phyloP scores from a whole-genome alignment of 2,888 invertebrate species.

The Drosophila algonquin region DNA sequence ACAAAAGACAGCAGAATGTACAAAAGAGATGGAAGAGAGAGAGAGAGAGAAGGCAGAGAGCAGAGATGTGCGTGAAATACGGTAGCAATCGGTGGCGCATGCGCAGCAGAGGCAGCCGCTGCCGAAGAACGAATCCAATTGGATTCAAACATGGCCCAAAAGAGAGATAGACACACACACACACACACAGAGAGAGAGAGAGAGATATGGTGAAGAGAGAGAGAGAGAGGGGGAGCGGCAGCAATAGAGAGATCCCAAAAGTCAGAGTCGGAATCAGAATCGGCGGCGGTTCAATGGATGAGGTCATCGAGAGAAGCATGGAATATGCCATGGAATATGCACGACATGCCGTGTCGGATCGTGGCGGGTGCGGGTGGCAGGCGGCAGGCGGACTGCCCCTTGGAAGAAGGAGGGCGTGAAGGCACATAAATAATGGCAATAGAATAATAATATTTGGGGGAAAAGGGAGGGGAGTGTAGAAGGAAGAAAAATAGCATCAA shows the following conservation, averaged over 20 bases:
- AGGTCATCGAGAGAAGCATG: conserved; percentile 11
- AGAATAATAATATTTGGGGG: not conserved
- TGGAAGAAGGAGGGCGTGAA: not conserved
- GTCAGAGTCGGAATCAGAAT: not conserved
- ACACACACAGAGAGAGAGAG: not conserved
- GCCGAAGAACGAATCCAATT: conserved; percentile 44
- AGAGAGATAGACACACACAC: conserved; percentile 30
- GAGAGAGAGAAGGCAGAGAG: conserved; percentile 13
- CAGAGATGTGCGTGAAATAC: conserved; percentile 31
- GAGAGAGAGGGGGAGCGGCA: not conserved
- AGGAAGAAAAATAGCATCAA: not conserved
- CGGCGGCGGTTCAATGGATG: conserved; percentile 10
- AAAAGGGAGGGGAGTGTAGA: not conserved
- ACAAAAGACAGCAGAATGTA: conserved; percentile 19
- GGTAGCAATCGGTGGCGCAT: conserved; percentile 64
- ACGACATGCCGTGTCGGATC: not conserved
- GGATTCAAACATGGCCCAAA: conserved; percentile 29
- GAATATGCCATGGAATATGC: conserved; percentile 23
- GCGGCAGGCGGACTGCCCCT: not conserved
- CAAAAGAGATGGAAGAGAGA: conserved; percentile 17
- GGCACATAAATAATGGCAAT: conserved; percentile 53
- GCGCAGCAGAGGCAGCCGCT: conserved; percentile 59
- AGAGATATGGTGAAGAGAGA: not conserved
- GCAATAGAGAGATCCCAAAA: not conserved
- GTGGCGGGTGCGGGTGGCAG: not conserved